Evolutionary conservation across 2,797 vertebrate species (phyloP), one percentile per base, ranked within the genome.

Genomic region (Zalophus californianus): DNA sequence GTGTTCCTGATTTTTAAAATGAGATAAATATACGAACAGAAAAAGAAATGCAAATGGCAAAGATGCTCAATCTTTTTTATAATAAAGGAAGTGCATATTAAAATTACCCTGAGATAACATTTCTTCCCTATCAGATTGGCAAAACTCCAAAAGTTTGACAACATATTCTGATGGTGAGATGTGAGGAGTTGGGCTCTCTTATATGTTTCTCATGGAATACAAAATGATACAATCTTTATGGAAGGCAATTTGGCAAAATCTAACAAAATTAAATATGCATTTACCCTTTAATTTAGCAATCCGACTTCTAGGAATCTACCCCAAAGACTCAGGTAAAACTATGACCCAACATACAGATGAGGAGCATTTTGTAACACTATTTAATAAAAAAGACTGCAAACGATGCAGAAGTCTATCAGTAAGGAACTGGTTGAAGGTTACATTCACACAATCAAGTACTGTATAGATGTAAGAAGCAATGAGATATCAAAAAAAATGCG

Each of bases 241-340:
- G 68, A 90, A 78, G 60, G 66, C 75, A 73, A 84, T 64, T 94
- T 70, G 91, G 75, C 79, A 95, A 64, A 70, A 79, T 32, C 56
- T 35, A 86, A n/a, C 73, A 66, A 93, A 91, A 86, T 9, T 27
- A 48, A 96, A 58, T 73, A 60, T 50, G 64, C 32, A 38, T 89
- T 90, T 70, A 75, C 23, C 29, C 75, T 92, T 75, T 20, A 15
- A 70, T 79, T 91, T 94, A 78, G 82, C 89, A 92, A 41, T 68
- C 15, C 56, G 87, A 48, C 94, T 91, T 96, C 89, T 84, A 96
- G 87, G 62, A 96, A 93, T 96, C 83, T 85, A 38, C 83, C 32
- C 8, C 58, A 21, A 56, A 70, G 90, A 90, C 70, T n/a, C 68
- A 62, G 75, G 50, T 58, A 75, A 90, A 86, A 86, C 44, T 80